These are phyloP conservation scores for Ardeotis arabs DNA, from an alignment of 2,113 vertebrate species.

Conservation along the genomic window DNA sequence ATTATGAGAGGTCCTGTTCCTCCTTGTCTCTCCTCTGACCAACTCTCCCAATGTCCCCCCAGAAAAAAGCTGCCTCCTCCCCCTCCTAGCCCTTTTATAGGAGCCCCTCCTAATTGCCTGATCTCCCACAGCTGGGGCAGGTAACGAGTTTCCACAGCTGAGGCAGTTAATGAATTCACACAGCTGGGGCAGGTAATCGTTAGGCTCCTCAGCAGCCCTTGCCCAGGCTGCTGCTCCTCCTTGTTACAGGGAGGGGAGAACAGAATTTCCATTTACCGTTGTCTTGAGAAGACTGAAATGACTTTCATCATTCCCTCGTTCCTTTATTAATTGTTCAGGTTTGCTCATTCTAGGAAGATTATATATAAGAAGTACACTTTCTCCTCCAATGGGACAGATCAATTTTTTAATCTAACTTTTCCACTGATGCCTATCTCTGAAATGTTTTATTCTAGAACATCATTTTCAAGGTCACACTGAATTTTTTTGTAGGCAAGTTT, in stretches of 20 bases:
- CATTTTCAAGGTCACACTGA: background rate
- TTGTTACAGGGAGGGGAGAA: background rate
- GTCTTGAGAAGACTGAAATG: no score
- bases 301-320: no score
- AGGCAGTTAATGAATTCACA: background rate
- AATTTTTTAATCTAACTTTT: background rate
- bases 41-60: rapidly evolving
- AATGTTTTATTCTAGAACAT: background rate
- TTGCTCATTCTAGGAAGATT: background rate
- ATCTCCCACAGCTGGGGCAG: background rate
- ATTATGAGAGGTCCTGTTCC: rapidly evolving
- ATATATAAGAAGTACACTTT: background rate
- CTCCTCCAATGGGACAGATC: background rate
- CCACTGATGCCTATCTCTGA: background rate
- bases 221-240: background rate
- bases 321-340: background rate
- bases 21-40: rapidly evolving
- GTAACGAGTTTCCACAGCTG: background rate
- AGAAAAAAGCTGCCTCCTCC: rapidly evolving
- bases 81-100: background rate
- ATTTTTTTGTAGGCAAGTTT: background rate
- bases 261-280: no score
- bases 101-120: background rate
- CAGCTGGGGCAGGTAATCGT: background rate
- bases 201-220: background rate